Evolutionary conservation across 2,888 invertebrate genomes (phyloP).

Genomic region (Deroplatys truncata): DNA sequence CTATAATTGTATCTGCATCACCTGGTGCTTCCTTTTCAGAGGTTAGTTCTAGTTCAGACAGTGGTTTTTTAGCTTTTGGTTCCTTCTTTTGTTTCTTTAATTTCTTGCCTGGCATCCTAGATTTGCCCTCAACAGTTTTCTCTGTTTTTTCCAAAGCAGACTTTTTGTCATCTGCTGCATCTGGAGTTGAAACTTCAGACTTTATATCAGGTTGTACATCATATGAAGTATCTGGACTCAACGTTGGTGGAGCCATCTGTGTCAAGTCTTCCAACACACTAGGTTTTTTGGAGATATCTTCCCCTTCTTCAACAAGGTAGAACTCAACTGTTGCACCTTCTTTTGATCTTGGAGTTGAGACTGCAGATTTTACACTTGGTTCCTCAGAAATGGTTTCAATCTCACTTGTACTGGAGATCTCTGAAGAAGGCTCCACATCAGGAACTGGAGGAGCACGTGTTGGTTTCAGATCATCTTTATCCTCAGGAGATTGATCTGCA

Average conservation of each 20-base stretch:
- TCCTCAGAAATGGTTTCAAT: not conserved
- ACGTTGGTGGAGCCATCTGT: not conserved
- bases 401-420: not conserved
- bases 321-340: not conserved
- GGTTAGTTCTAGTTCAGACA: not conserved
- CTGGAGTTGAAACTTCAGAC: constrained; percentile 45
- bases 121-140: not conserved
- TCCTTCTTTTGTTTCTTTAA: not conserved
- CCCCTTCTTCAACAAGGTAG: not conserved
- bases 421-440: not conserved
- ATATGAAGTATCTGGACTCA: constrained; percentile 34
- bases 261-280: too few species aligned
- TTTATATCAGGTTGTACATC: constrained; percentile 40
- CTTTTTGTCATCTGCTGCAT: not conserved
- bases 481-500: not conserved
- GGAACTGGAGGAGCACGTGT: not conserved
- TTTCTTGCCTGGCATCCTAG: not conserved
- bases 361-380: not conserved
- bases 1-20: not conserved
- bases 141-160: not conserved
- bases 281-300: too few species aligned
- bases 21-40: not conserved
- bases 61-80: not conserved
- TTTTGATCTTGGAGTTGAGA: not conserved
- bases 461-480: not conserved